Conservation (phyloP, 2,113 vertebrate genomes). For the pig (Sus scrofa) region DNA sequence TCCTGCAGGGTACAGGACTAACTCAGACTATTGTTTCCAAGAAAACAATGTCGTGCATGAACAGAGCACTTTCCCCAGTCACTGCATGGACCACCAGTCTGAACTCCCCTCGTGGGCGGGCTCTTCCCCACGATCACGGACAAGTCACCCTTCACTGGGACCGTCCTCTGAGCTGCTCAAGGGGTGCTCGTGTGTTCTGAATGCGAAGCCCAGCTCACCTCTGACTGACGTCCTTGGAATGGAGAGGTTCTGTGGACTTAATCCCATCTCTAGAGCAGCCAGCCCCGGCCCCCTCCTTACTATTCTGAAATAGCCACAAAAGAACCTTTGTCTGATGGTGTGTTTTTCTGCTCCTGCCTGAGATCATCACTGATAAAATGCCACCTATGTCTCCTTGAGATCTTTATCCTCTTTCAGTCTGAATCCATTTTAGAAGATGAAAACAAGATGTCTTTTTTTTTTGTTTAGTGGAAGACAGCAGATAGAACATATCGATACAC, state of each 20-base stretch:
- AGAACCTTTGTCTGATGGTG: not conserved
- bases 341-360: not conserved
- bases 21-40: not conserved
- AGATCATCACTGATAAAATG: not conserved
- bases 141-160: not conserved
- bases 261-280: not conserved
- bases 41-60: not conserved
- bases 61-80: not conserved
- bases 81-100: rapidly evolving
- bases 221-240: not conserved
- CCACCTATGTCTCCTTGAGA: not conserved
- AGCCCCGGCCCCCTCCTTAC: not conserved
- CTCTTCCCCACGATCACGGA: not conserved
- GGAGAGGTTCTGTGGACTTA: not conserved
- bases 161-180: not conserved
- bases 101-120: not conserved
- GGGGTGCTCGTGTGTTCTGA: not conserved
- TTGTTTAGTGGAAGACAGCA: not conserved
- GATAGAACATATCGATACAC: not conserved
- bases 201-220: not conserved
- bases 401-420: not conserved
- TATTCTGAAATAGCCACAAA: not conserved
- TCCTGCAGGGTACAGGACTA: rapidly evolving
- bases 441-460: not conserved
- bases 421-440: not conserved